Conservation (phyloP, 2,888 invertebrate genomes). For the Nezara viridula region DNA sequence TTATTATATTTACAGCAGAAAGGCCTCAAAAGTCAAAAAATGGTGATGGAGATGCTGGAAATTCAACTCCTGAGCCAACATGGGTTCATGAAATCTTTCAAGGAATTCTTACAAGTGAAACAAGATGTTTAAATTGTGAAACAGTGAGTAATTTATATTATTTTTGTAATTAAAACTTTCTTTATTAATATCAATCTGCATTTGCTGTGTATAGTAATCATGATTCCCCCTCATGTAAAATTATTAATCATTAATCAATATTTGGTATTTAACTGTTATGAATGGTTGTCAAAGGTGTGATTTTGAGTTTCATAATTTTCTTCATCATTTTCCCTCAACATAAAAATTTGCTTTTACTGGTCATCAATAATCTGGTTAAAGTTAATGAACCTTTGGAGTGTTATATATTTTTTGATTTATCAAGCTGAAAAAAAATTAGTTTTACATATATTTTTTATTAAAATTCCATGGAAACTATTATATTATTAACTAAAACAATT, state of each 20-base stretch:
- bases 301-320: too few species aligned
- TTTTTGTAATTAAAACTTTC: not conserved
- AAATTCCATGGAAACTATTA: too few species aligned
- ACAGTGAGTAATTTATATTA: constrained; percentile 76
- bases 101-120: constrained; percentile 99
- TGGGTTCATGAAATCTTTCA: constrained; percentile 99
- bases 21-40: constrained; percentile 78
- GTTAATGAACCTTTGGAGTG: too few species aligned
- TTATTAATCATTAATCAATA: not conserved
- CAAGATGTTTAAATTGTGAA: constrained; percentile 98
- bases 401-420: too few species aligned
- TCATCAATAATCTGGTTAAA: too few species aligned
- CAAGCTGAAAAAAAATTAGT: too few species aligned
- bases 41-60: constrained; percentile 73
- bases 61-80: constrained; percentile 87
- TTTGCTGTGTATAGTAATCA: not conserved
- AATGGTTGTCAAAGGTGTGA: too few species aligned
- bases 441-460: too few species aligned
- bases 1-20: constrained; percentile 75
- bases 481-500: too few species aligned
- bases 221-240: not conserved
- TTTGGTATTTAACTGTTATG: too few species aligned
- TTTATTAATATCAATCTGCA: not conserved
- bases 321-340: too few species aligned
- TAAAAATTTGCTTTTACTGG: too few species aligned